These are phyloP conservation scores for Platichthys stellatus DNA, from an alignment of 2,113 vertebrate genomes.

Conservation along the genomic window DNA sequence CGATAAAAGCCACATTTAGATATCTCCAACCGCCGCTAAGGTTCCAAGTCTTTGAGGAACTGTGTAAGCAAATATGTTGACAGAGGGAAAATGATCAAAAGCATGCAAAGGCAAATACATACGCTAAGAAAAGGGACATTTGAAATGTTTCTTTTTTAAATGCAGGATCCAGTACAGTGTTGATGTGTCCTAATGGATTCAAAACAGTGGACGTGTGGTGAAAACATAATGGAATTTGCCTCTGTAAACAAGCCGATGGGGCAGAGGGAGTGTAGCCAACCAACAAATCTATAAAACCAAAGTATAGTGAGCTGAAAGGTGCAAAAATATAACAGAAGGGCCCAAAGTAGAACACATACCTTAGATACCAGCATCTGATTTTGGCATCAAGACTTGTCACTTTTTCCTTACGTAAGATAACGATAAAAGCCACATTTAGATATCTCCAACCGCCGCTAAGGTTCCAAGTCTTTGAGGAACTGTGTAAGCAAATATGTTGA, in stretches of 20 bases:
- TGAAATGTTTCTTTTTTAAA: background rate
- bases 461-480: constrained; percentile 22
- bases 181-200: too few relatives aligned
- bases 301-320: too few relatives aligned
- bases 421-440: constrained; percentile 21
- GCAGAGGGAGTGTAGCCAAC: too few relatives aligned
- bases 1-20: constrained; percentile 21
- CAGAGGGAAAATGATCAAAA: background rate
- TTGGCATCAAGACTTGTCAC: background rate
- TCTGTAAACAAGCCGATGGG: too few relatives aligned
- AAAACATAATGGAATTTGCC: too few relatives aligned
- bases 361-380: background rate
- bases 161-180: too few relatives aligned
- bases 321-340: too few relatives aligned
- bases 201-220: too few relatives aligned
- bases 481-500: background rate
- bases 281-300: too few relatives aligned
- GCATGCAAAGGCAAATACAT: background rate
- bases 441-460: background rate
- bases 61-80: background rate
- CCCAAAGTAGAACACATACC: too few relatives aligned
- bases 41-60: constrained; percentile 22
- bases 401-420: background rate
- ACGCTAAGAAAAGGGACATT: background rate
- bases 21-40: background rate